These are phyloP conservation scores for Drosophila kanapiae DNA, from an alignment of 1,140 invertebrate genomes.

Conservation along the genomic window DNA sequence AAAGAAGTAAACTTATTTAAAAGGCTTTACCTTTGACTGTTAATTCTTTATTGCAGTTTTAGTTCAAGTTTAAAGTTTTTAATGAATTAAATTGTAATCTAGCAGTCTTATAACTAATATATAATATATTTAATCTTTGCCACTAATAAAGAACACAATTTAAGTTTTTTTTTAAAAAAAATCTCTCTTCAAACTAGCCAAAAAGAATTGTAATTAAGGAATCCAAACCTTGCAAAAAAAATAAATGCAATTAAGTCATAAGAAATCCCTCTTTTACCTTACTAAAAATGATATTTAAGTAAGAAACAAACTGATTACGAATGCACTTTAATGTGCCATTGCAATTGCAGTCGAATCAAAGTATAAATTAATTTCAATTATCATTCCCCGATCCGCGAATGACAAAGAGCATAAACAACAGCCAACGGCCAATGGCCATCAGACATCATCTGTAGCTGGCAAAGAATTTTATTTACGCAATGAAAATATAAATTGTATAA, in stretches of 20 bases:
- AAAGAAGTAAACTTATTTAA: no score
- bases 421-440: conserved; percentile 20
- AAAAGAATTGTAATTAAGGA: not conserved
- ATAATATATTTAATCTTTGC: not conserved
- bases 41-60: no score
- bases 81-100: not conserved
- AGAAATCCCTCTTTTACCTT: no score
- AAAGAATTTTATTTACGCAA: conserved; percentile 69
- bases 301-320: not conserved
- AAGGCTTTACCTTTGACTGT: no score
- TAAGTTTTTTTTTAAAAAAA: not conserved
- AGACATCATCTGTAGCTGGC: conserved; percentile 36
- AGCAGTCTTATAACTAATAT: not conserved
- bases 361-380: conserved; percentile 42
- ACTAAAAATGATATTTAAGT: not conserved
- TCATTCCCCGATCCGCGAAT: conserved; percentile 21
- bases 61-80: no score
- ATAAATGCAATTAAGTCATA: no score
- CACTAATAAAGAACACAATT: not conserved
- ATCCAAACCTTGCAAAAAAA: no score
- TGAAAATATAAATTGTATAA: conserved; percentile 61
- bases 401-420: conserved; percentile 44
- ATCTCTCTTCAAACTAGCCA: no score
- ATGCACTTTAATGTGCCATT: conserved; percentile 4
- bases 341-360: conserved; percentile 26